Conservation (phyloP, 2,888 invertebrate species). For the Automeris io region DNA sequence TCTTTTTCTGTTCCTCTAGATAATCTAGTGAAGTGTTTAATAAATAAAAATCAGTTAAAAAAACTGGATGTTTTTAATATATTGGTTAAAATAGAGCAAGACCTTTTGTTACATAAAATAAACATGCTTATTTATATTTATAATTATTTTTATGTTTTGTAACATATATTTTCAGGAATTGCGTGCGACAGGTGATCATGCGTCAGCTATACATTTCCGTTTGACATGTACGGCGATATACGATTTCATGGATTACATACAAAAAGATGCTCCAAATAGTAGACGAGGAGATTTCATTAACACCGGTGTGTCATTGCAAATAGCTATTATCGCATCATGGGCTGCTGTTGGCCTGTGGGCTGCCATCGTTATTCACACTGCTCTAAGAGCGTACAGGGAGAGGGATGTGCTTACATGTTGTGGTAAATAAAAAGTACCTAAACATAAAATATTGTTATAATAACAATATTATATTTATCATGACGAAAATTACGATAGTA, state of each 20-base stretch:
- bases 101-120: too few relatives aligned
- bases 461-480: too few relatives aligned
- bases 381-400: slow-evolving; percentile 70
- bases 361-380: slow-evolving; percentile 64
- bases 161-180: slow-evolving; percentile 41
- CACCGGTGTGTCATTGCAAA: slow-evolving; percentile 81
- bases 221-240: slow-evolving; percentile 84
- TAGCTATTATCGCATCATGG: slow-evolving; percentile 81
- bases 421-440: slow-evolving; percentile 41
- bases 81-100: too few relatives aligned
- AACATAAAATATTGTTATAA: too few relatives aligned
- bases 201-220: slow-evolving; percentile 79
- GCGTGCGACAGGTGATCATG: slow-evolving; percentile 73
- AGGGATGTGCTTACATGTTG: slow-evolving; percentile 63
- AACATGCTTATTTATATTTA: too few relatives aligned
- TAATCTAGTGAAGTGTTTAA: too few relatives aligned
- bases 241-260: slow-evolving; percentile 91
- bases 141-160: slow-evolving; percentile 7
- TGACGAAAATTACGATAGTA: too few relatives aligned
- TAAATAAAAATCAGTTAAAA: too few relatives aligned
- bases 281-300: slow-evolving; percentile 83
- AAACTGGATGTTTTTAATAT: too few relatives aligned
- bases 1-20: too few relatives aligned
- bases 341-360: slow-evolving; percentile 77
- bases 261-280: slow-evolving; percentile 81